Conservation (phyloP, 2,888 invertebrate species). For the Acronicta aceris region DNA sequence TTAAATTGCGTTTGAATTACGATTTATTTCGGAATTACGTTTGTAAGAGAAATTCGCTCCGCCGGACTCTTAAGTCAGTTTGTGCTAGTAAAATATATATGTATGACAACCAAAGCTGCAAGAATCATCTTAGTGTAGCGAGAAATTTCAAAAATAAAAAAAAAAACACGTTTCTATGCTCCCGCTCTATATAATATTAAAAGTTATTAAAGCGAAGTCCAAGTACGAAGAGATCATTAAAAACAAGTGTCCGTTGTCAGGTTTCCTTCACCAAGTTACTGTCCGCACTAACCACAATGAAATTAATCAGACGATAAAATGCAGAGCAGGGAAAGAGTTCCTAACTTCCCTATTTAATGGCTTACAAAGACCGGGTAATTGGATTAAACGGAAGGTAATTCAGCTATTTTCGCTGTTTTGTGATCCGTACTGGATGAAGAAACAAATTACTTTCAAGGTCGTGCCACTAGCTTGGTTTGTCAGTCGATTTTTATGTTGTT, state of each 20-base stretch:
- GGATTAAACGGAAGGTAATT: conserved; percentile 45
- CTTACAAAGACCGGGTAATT: conserved; percentile 45
- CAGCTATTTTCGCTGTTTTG: conserved; percentile 31
- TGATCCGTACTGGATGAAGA: conserved; percentile 6
- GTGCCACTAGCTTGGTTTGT: not conserved
- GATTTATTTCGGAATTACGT: too few relatives aligned
- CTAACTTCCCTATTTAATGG: conserved; percentile 44
- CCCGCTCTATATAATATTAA: conserved; percentile 23
- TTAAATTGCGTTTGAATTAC: too few relatives aligned
- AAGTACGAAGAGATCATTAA: conserved; percentile 45
- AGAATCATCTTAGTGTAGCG: too few relatives aligned
- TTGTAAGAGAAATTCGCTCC: too few relatives aligned
- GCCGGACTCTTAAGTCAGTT: too few relatives aligned
- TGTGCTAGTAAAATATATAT: too few relatives aligned
- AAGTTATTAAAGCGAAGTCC: conserved; percentile 47
- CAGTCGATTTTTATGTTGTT: too few relatives aligned
- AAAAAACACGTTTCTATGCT: conserved; percentile 17
- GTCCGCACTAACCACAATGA: conserved; percentile 52
- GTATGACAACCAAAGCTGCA: too few relatives aligned
- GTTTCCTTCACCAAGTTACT: conserved; percentile 47
- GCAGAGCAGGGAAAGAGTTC: conserved; percentile 38
- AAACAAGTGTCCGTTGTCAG: conserved; percentile 52
- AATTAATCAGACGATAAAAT: conserved; percentile 54
- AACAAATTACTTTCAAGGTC: conserved; percentile 1
- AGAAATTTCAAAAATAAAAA: not conserved